These are phyloP conservation scores for Gisinianus flammeolus DNA, from an alignment of 2,888 invertebrate species.

Conservation along the genomic window DNA sequence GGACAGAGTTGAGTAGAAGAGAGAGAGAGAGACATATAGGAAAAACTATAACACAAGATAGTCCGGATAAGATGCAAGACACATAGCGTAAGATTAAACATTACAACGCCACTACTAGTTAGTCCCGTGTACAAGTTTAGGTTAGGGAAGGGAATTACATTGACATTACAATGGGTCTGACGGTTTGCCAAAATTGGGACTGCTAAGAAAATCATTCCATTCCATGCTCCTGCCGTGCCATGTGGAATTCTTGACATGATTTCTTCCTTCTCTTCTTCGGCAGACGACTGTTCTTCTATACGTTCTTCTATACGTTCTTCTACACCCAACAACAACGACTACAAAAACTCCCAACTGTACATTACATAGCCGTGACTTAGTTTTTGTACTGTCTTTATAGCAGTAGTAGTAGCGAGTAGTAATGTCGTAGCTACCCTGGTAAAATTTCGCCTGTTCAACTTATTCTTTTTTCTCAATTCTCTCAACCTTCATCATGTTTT, in stretches of 20 bases:
- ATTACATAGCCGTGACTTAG: not conserved
- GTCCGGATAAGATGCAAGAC: not conserved
- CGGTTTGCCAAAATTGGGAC: constrained; percentile 34
- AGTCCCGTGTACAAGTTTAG: constrained; percentile 2
- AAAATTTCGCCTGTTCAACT: not conserved
- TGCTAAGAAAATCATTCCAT: constrained; percentile 28
- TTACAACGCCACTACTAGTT: not conserved
- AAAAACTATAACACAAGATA: not conserved
- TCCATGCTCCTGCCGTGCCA: constrained; percentile 18
- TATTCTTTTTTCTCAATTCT: not conserved
- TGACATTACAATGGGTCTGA: constrained; percentile 37
- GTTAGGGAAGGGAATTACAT: constrained; percentile 15
- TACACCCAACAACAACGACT: constrained; percentile 19
- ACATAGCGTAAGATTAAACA: not conserved
- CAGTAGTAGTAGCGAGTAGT: not conserved
- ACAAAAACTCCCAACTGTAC: constrained; percentile 20
- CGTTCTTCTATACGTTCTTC: too few species aligned
- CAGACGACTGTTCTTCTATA: constrained; percentile 8
- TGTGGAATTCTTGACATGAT: constrained; percentile 27
- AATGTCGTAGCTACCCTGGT: too few species aligned
- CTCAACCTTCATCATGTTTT: constrained; percentile 9
- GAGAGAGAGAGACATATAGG: not conserved
- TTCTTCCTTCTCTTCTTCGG: constrained; percentile 20
- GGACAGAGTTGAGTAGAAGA: not conserved
- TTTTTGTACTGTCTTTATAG: not conserved